phyloP scores from a whole-genome alignment of 2,797 vertebrate genomes.

The Morus bassanus region DNA sequence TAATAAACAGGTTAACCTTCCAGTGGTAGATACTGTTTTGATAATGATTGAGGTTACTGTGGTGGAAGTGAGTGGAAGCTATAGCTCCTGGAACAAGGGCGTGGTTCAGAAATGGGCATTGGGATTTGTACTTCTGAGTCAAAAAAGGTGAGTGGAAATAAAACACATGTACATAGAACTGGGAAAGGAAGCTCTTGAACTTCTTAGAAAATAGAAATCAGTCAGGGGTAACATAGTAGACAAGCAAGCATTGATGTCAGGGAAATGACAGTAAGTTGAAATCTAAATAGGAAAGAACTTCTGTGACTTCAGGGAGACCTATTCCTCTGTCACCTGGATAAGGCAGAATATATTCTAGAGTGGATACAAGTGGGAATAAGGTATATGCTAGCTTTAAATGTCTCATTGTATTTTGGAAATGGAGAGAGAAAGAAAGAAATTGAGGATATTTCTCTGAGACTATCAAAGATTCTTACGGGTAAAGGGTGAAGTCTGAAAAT shows the following conservation, averaged over 20 bases:
- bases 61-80: not conserved
- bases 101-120: not conserved
- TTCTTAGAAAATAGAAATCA: not conserved
- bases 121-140: not conserved
- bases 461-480: not conserved
- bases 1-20: not conserved
- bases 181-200: not conserved
- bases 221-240: not conserved
- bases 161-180: not conserved
- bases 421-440: not conserved
- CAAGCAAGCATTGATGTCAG: not conserved
- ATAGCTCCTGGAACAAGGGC: rapidly evolving
- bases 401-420: not conserved
- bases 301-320: not conserved
- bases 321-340: not conserved
- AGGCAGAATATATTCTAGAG: not conserved
- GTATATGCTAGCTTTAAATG: not conserved
- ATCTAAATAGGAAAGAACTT: not conserved
- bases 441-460: not conserved
- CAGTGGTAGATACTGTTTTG: not conserved
- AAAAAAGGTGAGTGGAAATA: not conserved
- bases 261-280: not conserved
- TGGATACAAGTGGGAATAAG: not conserved
- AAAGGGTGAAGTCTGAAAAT: not conserved
- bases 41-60: not conserved